These are phyloP conservation scores for Drosophila bunnanda DNA, from an alignment of 2,888 invertebrate genomes.

Conservation along the genomic window DNA sequence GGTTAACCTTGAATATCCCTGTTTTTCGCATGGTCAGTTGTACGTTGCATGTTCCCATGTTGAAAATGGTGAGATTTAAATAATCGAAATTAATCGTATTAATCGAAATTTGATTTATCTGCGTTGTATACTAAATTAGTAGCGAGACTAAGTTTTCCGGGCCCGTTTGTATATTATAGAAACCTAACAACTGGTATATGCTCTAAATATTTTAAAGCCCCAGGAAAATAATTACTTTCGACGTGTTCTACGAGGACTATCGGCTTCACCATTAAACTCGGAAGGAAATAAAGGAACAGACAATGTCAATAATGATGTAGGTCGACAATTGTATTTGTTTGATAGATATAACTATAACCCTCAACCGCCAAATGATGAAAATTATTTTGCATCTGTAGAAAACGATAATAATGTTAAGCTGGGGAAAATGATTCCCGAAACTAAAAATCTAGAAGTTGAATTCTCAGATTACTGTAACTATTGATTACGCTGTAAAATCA, in stretches of 20 bases:
- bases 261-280: not conserved
- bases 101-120: too few species aligned
- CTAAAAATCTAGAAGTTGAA: not conserved
- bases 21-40: too few species aligned
- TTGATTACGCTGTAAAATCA: not conserved
- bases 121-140: too few species aligned
- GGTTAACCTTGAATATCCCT: too few species aligned
- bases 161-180: too few species aligned
- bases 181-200: not conserved
- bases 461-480: constrained; percentile 10
- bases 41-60: too few species aligned
- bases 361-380: not conserved
- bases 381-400: not conserved
- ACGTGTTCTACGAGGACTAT: constrained; percentile 22
- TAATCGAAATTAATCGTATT: too few species aligned
- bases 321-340: not conserved
- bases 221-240: constrained; percentile 18
- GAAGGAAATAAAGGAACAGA: constrained; percentile 1
- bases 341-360: not conserved
- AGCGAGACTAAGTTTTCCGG: too few species aligned
- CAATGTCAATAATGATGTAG: not conserved
- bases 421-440: constrained; percentile 9
- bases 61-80: too few species aligned
- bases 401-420: constrained; percentile 1
- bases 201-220: constrained; percentile 23